Conservation (phyloP, 2,113 vertebrate species). For the Semnornis frantzii region DNA sequence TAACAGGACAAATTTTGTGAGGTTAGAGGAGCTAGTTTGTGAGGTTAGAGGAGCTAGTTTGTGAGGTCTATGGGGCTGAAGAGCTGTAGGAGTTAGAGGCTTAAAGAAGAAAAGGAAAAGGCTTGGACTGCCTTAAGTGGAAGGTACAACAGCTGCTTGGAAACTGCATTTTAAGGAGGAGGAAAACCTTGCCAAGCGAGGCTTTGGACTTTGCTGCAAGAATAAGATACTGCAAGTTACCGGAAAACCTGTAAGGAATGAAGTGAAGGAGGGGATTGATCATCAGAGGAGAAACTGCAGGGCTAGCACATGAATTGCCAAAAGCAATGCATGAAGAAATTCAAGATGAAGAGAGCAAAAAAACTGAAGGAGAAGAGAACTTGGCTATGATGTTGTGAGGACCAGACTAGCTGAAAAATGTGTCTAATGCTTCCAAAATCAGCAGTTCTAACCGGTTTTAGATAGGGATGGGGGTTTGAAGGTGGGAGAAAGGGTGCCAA, state of each 20-base stretch:
- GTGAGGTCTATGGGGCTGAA: neutral
- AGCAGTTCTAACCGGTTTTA: neutral
- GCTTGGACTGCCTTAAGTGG: neutral
- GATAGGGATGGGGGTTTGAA: neutral
- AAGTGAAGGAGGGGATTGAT: neutral
- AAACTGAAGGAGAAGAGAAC: neutral
- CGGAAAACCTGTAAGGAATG: neutral
- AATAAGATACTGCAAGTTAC: constrained; percentile 1
- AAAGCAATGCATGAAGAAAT: neutral
- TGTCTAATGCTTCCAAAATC: neutral
- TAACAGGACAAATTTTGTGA: neutral
- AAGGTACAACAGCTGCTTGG: neutral
- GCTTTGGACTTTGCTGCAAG: neutral
- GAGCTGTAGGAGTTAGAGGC: neutral
- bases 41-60: constrained; percentile 4
- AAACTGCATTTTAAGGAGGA: neutral
- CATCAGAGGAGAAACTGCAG: neutral
- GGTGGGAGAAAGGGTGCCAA: neutral
- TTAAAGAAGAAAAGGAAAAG: neutral
- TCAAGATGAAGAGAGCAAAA: neutral
- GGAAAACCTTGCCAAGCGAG: neutral
- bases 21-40: constrained; percentile 14
- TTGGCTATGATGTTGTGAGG: neutral
- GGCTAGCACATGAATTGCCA: neutral
- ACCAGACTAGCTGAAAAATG: neutral